A percentile compares a stretch with the other conserved stretches of the same genome.
Conservation (phyloP, 2,888 invertebrate genomes). For the Cephus pygmeus region DNA sequence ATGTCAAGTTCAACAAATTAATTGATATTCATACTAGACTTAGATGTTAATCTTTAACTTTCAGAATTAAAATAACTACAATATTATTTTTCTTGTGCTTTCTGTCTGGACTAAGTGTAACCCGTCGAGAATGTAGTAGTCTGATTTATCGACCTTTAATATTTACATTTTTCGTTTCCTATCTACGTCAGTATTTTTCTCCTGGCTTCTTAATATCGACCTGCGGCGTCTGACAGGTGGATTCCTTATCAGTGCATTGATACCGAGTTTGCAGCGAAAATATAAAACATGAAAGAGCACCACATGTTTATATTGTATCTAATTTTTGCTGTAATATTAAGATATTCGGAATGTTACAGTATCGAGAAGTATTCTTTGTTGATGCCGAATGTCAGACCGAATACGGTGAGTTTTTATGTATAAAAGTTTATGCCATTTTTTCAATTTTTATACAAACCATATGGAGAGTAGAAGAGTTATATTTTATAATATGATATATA, state of each 20-base stretch:
- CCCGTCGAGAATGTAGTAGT: not conserved
- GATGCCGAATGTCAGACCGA: constrained; percentile 86
- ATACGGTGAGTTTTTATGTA: constrained; percentile 72
- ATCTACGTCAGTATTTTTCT: not conserved
- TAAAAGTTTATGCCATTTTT: not conserved
- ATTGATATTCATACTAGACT: not conserved
- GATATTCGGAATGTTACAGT: constrained; percentile 38
- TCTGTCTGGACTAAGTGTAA: not conserved
- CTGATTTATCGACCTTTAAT: not conserved
- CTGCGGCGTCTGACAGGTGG: constrained; percentile 30
- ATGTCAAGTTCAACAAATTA: not conserved
- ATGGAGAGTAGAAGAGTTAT: not conserved
- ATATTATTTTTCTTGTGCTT: not conserved
- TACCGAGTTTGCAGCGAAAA: constrained; percentile 5
- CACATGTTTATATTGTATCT: constrained; percentile 14
- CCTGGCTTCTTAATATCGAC: constrained; percentile 32
- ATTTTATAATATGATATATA: not conserved
- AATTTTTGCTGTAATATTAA: constrained; percentile 23
- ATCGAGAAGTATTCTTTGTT: constrained; percentile 75
- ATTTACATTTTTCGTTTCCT: not conserved
- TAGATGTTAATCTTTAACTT: not conserved
- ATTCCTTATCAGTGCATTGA: constrained; percentile 6
- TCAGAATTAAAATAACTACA: not conserved
- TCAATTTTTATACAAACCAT: not conserved
- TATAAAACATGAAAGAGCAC: constrained; percentile 30